Conservation (phyloP, 2,888 invertebrate genomes). For the Protodeltote pygarga region DNA sequence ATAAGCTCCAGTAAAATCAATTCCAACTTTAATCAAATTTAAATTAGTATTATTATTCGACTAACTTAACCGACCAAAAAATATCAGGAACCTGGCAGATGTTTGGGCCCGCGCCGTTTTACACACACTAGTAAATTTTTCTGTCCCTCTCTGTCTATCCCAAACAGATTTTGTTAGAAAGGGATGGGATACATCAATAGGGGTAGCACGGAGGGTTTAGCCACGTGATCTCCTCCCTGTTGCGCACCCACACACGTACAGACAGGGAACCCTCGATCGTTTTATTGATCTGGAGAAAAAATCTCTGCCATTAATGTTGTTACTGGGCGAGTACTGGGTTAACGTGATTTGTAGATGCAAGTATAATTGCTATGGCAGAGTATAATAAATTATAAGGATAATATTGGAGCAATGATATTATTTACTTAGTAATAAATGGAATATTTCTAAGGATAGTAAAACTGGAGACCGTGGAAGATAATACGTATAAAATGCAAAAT, state of each 20-base stretch:
- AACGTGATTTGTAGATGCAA: conserved; percentile 27
- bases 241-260: conserved; percentile 64
- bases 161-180: conserved; percentile 40
- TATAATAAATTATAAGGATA: no score
- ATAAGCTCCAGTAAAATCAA: conserved; percentile 32
- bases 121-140: conserved; percentile 56
- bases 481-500: no score
- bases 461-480: no score
- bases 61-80: conserved; percentile 72
- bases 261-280: conserved; percentile 69
- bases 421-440: no score
- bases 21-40: conserved; percentile 52
- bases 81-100: conserved; percentile 78
- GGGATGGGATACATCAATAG: conserved; percentile 65
- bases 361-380: conserved; percentile 32
- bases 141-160: conserved; percentile 49
- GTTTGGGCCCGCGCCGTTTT: conserved; percentile 74
- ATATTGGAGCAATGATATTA: no score
- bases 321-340: conserved; percentile 48
- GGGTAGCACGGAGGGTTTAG: conserved; percentile 77
- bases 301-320: conserved; percentile 65
- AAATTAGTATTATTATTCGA: conserved; percentile 68
- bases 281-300: conserved; percentile 75
- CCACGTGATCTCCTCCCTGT: conserved; percentile 74
- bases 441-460: no score